Conservation (phyloP, 2,113 vertebrate genomes). For the Neolamprologus hecqui region DNA sequence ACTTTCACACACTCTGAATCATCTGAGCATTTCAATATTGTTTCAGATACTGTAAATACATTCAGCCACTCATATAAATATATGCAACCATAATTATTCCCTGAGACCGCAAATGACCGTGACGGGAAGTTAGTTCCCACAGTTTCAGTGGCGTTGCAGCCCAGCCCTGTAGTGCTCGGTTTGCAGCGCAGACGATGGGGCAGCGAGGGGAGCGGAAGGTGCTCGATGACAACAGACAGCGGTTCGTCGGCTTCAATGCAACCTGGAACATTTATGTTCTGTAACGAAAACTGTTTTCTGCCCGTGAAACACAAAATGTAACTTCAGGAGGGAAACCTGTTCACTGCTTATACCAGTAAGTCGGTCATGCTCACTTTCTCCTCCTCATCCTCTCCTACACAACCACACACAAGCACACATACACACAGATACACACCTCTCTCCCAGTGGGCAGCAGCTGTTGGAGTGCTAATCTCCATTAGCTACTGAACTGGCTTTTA, state of each 20-base stretch:
- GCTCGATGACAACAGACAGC: constrained; percentile 19
- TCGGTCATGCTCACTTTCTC: background rate
- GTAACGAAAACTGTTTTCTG: constrained; percentile 24
- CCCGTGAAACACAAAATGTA: constrained; percentile 11
- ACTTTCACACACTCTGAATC: constrained; percentile 67
- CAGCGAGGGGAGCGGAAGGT: constrained; percentile 11
- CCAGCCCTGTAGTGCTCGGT: constrained; percentile 39
- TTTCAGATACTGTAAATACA: constrained; percentile 62
- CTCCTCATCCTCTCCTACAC: background rate
- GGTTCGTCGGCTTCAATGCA: background rate
- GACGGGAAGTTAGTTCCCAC: constrained; percentile 66
- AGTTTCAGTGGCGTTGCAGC: constrained; percentile 43
- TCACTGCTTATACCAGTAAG: background rate
- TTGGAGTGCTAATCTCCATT: constrained; percentile 68
- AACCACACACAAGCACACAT: background rate
- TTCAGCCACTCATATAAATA: constrained; percentile 61
- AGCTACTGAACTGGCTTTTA: constrained; percentile 65
- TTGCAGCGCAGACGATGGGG: background rate
- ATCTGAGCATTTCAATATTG: constrained; percentile 63
- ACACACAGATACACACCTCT: constrained; percentile 27
- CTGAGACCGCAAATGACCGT: constrained; percentile 50
- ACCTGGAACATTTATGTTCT: constrained; percentile 26
- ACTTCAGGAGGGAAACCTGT: constrained; percentile 28
- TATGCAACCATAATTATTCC: constrained; percentile 57
- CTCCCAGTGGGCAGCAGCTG: constrained; percentile 65